Conservation (phyloP, 2,888 invertebrate species). For the Acleris holmiana region DNA sequence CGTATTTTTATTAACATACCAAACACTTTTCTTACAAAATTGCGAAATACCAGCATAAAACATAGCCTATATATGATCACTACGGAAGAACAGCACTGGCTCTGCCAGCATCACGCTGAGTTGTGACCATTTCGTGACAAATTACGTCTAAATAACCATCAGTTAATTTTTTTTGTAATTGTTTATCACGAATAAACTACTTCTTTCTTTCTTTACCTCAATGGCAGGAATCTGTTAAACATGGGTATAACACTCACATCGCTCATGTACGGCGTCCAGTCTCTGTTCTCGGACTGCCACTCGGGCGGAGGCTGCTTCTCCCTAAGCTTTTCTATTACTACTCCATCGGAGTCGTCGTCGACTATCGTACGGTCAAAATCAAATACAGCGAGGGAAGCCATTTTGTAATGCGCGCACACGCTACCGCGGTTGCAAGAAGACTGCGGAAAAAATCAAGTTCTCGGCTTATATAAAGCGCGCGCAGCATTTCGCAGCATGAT, state of each 20-base stretch:
- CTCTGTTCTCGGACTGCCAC: slow-evolving; percentile 65
- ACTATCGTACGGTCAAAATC: slow-evolving; percentile 79
- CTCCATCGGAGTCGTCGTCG: slow-evolving; percentile 74
- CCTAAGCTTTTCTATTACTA: slow-evolving; percentile 69
- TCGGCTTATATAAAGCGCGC: slow-evolving; percentile 34
- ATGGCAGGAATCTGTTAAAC: background rate
- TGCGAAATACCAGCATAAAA: too few relatives aligned
- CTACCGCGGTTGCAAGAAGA: slow-evolving; percentile 41
- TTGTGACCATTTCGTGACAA: too few relatives aligned
- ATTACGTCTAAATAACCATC: too few relatives aligned
- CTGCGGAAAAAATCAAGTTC: slow-evolving; percentile 45
- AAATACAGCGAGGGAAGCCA: slow-evolving; percentile 72
- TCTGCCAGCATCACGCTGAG: too few relatives aligned
- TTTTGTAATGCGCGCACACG: slow-evolving; percentile 56
- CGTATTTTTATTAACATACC: too few relatives aligned
- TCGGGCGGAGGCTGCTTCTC: slow-evolving; percentile 74
- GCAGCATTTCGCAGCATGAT: slow-evolving; percentile 21
- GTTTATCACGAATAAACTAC: too few relatives aligned
- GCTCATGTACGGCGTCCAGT: slow-evolving; percentile 81
- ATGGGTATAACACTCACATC: slow-evolving; percentile 62
- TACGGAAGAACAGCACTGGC: too few relatives aligned
- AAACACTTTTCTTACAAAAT: too few relatives aligned
- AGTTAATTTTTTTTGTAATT: too few relatives aligned
- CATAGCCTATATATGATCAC: too few relatives aligned
- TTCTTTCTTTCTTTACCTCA: too few relatives aligned